phyloP scores from a whole-genome alignment of 2,888 invertebrate species.

The Dynastes grantii region DNA sequence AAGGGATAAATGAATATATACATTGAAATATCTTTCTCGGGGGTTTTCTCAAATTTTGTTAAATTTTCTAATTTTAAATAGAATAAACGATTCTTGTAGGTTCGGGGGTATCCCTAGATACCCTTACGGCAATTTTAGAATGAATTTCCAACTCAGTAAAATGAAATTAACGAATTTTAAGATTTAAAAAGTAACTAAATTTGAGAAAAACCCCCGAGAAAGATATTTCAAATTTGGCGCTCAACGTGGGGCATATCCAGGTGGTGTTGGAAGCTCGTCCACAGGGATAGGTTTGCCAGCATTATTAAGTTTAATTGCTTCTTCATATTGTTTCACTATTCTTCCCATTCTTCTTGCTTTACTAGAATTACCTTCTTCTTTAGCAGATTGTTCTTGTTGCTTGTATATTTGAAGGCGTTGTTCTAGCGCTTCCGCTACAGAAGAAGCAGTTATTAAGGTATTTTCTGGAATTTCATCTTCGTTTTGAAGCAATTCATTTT shows the following conservation, averaged over 20 bases:
- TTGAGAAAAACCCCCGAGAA: no score
- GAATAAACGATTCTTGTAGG: no score
- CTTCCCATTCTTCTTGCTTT: conserved; percentile 92
- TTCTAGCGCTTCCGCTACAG: conserved; percentile 83
- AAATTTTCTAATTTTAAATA: no score
- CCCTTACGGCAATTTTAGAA: no score
- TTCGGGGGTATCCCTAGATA: no score
- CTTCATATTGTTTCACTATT: conserved; percentile 94
- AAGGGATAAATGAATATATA: no score
- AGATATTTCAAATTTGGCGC: no score
- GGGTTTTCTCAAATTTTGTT: no score
- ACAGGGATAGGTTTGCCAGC: conserved; percentile 82
- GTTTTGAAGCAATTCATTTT: conserved; percentile 50
- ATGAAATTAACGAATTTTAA: no score
- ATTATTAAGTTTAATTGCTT: conserved; percentile 86
- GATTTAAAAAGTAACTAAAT: no score
- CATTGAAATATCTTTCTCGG: no score
- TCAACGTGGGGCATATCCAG: conserved; percentile 79
- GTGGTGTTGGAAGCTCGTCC: conserved; percentile 91
- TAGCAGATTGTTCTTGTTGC: conserved; percentile 83
- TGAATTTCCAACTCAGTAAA: no score
- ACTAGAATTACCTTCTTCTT: conserved; percentile 85
- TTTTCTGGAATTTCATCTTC: conserved; percentile 52
- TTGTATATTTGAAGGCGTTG: conserved; percentile 89
- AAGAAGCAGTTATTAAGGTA: conserved; percentile 72